Evolutionary conservation across 1,140 invertebrate genomes (phyloP).

Genomic region (Teleogryllus occipitalis): DNA sequence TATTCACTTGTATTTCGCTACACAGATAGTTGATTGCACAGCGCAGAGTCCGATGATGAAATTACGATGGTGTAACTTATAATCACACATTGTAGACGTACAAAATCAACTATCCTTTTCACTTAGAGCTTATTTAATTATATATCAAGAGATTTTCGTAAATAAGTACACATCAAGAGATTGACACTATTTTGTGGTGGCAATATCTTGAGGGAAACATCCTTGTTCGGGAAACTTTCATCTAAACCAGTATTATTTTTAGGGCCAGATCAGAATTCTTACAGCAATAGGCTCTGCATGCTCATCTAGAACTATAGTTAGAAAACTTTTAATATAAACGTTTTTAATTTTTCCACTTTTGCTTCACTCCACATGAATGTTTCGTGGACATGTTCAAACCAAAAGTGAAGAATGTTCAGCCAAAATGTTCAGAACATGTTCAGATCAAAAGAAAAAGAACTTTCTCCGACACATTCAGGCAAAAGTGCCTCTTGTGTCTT

Average conservation of each 20-base stretch:
- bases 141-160: not conserved
- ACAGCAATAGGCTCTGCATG: too few relatives aligned
- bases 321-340: slow-evolving; percentile 15
- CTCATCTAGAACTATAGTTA: not conserved
- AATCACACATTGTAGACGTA: too few relatives aligned
- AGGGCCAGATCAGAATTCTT: too few relatives aligned
- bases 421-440: too few relatives aligned
- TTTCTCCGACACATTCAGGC: slow-evolving; percentile 8
- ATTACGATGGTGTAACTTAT: not conserved
- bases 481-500: not conserved
- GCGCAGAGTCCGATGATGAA: slow-evolving; percentile 13
- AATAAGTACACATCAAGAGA: slow-evolving; percentile 14
- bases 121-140: not conserved
- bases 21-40: too few relatives aligned
- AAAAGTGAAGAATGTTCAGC: too few relatives aligned
- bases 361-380: slow-evolving; percentile 6
- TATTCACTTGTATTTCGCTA: too few relatives aligned
- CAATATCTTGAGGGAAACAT: slow-evolving; percentile 13
- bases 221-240: too few relatives aligned
- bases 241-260: too few relatives aligned
- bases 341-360: slow-evolving; percentile 7
- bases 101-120: too few relatives aligned
- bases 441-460: too few relatives aligned
- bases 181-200: slow-evolving; percentile 18
- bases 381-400: slow-evolving; percentile 12